phyloP scores from a whole-genome alignment of 37 sponge, comb jelly and placozoan genomes.

The Oscarella lobularis region DNA sequence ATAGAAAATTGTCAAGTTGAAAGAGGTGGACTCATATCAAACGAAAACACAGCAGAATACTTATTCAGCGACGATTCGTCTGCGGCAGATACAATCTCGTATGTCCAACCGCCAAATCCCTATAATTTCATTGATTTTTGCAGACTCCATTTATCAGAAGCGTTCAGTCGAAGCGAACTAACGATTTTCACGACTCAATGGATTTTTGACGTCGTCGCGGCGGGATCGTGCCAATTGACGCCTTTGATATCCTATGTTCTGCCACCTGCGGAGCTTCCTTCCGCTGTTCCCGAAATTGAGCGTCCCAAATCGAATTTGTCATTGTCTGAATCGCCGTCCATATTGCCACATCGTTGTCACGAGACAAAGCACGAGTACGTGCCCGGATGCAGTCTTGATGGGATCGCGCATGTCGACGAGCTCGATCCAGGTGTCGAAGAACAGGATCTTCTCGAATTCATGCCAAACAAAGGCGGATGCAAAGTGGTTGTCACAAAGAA shows the following conservation, averaged over 20 bases:
- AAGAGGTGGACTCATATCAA: conserved; percentile 19
- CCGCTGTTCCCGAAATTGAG: background rate
- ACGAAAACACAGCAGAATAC: conserved; percentile 14
- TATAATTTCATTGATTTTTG: background rate
- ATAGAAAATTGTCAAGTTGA: conserved; percentile 2
- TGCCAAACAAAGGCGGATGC: conserved; percentile 8
- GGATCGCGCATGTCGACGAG: no score
- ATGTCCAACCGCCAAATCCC: background rate
- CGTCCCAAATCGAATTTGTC: background rate
- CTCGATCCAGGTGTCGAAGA: no score
- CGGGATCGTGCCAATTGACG: background rate
- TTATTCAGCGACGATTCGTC: conserved; percentile 41
- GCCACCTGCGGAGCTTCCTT: no score
- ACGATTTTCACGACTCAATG: conserved; percentile 20
- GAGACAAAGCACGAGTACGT: no score
- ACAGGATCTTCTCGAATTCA: conserved; percentile 8
- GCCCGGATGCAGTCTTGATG: no score
- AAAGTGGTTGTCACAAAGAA: no score
- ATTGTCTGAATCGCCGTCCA: background rate
- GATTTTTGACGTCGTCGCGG: conserved; percentile 16
- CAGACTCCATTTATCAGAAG: conserved; percentile 15
- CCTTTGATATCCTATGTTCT: background rate
- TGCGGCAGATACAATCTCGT: conserved; percentile 28
- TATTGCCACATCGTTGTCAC: no score
- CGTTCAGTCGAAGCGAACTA: conserved; percentile 3